A percentile compares a stretch with the other conserved stretches of the same genome.
phyloP scores from a whole-genome alignment of 1,140 invertebrate species.

The Lethocerus indicus region DNA sequence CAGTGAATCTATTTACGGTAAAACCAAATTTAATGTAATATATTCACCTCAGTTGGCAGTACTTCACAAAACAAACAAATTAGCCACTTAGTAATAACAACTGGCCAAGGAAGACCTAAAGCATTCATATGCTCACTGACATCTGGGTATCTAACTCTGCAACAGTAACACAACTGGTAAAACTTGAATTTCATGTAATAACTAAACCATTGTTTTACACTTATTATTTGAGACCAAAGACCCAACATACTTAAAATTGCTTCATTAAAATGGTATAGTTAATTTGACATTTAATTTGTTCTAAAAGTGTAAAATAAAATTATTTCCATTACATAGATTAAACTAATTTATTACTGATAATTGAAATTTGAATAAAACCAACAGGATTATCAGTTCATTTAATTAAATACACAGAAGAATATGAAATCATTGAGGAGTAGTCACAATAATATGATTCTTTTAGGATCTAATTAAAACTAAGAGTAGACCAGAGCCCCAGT shows the following conservation, averaged over 20 bases:
- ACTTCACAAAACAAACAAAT: slow-evolving; percentile 85
- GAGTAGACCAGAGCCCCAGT: neutral
- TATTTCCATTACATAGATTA: neutral
- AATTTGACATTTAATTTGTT: neutral
- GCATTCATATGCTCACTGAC: slow-evolving; percentile 60
- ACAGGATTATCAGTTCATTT: slow-evolving; percentile 1
- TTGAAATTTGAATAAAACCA: too few species aligned
- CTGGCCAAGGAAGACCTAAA: slow-evolving; percentile 64
- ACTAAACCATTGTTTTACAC: neutral
- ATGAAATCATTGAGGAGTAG: neutral
- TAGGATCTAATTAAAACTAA: neutral
- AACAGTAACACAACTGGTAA: slow-evolving; percentile 17
- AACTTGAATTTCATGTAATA: neutral
- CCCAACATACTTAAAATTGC: neutral
- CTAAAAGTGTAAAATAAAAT: neutral
- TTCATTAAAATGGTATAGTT: neutral
- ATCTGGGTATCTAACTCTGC: slow-evolving; percentile 54
- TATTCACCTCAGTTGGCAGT: slow-evolving; percentile 59
- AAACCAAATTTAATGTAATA: slow-evolving; percentile 1
- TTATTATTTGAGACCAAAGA: neutral
- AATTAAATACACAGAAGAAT: neutral
- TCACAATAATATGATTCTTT: neutral
- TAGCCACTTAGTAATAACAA: slow-evolving; percentile 87
- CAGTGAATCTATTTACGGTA: too few species aligned
- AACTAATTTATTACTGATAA: too few species aligned